Evolutionary conservation across 2,888 invertebrate genomes (phyloP).

Genomic region (Cryptus armator): DNA sequence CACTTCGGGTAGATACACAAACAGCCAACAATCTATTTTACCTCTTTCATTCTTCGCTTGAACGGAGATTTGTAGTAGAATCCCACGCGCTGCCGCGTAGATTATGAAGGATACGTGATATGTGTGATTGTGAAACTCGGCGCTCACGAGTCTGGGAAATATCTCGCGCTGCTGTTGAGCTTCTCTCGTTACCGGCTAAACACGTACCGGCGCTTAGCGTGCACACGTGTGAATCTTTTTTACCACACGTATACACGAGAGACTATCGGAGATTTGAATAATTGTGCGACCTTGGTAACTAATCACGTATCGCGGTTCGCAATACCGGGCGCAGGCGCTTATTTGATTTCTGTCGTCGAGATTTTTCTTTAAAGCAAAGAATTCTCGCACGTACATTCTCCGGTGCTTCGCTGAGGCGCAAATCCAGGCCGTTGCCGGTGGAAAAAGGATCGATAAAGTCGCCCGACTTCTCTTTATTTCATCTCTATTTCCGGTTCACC

Average conservation of each 20-base stretch:
- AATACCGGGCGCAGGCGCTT: not conserved
- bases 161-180: conserved; percentile 34
- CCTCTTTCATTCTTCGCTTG: not conserved
- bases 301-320: conserved; percentile 30
- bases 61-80: not conserved
- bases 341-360: not conserved
- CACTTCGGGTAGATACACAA: not conserved
- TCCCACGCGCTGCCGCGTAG: conserved; percentile 14
- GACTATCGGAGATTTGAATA: conserved; percentile 12
- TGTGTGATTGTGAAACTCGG: conserved; percentile 20
- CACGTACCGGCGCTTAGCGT: conserved; percentile 33
- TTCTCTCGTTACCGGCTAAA: conserved; percentile 25
- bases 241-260: not conserved
- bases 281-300: conserved; percentile 36
- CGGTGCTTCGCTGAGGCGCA: not conserved
- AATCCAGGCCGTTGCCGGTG: not conserved
- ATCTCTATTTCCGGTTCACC: conserved; percentile 18
- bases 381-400: not conserved
- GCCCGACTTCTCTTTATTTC: not conserved
- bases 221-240: not conserved
- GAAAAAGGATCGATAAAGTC: not conserved
- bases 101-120: conserved; percentile 30
- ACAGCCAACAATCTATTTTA: not conserved
- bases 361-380: not conserved
- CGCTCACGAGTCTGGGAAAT: conserved; percentile 10